Base-by-base conservation (phyloP, 2,888 invertebrate genomes). In the Lasioglossum vierecki region DNA sequence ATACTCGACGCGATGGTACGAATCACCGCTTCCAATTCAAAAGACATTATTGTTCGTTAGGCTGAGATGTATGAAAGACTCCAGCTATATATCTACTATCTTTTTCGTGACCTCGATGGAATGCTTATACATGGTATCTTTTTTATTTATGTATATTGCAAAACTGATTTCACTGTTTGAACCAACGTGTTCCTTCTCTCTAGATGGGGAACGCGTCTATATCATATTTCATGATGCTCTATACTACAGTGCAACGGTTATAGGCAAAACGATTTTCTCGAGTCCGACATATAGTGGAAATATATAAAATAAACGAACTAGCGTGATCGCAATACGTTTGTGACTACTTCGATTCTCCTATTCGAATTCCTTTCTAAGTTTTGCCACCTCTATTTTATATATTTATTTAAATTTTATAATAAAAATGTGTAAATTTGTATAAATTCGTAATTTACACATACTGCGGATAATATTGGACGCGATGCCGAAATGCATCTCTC, bases 11-110 rank as follows among this genome's bases (percentile, higher is more conserved):
- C 57, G n/a, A n/a, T 57, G 57, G 57, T 57, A 57, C 57, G 57
- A 57, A n/a, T 57, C 57, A 57, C 57, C 57, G 9, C 57, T 57
- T n/a, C n/a, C n/a, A 57, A 57, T 57, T n/a, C 57, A 57, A 57
- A 57, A 57, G 9, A 57, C 57, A 57, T 57, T 57, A 57, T 11
- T 57, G 57, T 57, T 57, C 57, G 57, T 57, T 57, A 57, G 57
- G 9, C n/a, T n/a, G 9, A 57, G 57, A 57, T 57, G 57, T 11
- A 57, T 57, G 57, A 57, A 57, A 57, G 1, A 4, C n/a, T 9
- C n/a, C 57, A 57, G 9, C n/a, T 57, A 0, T 9, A 0, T 57
- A 11, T 9, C 57, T n/a, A 57, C n/a, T 0, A 57, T n/a, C n/a
- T 57, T 11, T 4, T 57, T 57, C 1, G 57, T 57, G 57, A n/a